These are phyloP conservation scores for Endotricha flammealis DNA, from an alignment of 2,888 invertebrate species.

Conservation along the genomic window DNA sequence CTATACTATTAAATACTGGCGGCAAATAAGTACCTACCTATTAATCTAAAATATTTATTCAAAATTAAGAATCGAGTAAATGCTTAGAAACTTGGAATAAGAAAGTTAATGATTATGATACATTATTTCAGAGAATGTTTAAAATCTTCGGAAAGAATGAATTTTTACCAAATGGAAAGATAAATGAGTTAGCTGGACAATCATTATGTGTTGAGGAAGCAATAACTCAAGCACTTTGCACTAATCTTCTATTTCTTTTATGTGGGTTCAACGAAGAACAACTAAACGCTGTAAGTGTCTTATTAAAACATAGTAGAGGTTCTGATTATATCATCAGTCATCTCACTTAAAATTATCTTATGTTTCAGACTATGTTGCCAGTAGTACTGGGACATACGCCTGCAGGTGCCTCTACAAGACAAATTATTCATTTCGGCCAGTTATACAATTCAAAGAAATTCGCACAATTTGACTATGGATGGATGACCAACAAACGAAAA, in stretches of 20 bases:
- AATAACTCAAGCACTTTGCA: constrained; percentile 74
- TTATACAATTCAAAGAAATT: constrained; percentile 64
- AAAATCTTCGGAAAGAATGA: constrained; percentile 69
- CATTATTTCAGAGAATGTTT: constrained; percentile 45
- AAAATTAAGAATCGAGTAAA: too few species aligned
- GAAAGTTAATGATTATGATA: too few species aligned
- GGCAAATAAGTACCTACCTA: too few species aligned
- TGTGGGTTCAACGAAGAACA: constrained; percentile 75
- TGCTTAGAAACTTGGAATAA: too few species aligned
- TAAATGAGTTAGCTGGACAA: constrained; percentile 69
- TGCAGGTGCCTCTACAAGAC: constrained; percentile 68
- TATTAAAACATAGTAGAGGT: background rate
- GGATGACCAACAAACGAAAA: constrained; percentile 48
- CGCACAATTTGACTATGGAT: constrained; percentile 70
- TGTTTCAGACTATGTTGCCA: constrained; percentile 70
- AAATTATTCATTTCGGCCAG: constrained; percentile 73
- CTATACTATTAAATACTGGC: too few species aligned
- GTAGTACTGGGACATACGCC: constrained; percentile 71
- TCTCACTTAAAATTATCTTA: constrained; percentile 7
- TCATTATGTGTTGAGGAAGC: constrained; percentile 69
- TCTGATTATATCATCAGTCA: background rate
- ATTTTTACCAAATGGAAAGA: constrained; percentile 75
- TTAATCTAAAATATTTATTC: too few species aligned
- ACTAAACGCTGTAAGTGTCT: constrained; percentile 63
- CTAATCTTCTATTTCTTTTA: constrained; percentile 79